Conservation (phyloP, 2,888 invertebrate genomes). For the Subacronicta megacephala region DNA sequence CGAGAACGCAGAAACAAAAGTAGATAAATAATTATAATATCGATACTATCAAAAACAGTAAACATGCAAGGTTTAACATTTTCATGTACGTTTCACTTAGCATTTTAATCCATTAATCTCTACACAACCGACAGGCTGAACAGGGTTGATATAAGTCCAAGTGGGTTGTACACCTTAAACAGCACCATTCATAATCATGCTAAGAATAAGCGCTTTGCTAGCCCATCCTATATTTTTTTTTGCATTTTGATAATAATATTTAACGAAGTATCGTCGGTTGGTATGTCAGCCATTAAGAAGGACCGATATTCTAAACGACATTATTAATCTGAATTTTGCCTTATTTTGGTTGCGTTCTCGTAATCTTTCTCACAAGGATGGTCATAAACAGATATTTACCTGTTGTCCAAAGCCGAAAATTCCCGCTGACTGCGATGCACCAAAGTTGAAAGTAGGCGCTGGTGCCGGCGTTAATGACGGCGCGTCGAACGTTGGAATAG, state of each 20-base stretch:
- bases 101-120: conserved; percentile 3
- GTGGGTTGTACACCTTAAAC: neutral
- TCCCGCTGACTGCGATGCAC: conserved; percentile 61
- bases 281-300: too few relatives aligned
- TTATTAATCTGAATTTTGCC: neutral
- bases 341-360: conserved; percentile 14
- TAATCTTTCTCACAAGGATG: conserved; percentile 6
- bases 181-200: neutral
- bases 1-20: conserved; percentile 36
- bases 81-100: conserved; percentile 12
- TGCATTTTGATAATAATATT: neutral
- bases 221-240: neutral
- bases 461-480: conserved; percentile 58
- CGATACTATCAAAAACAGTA: conserved; percentile 3
- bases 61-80: conserved; percentile 18
- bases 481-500: conserved; percentile 70
- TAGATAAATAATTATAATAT: conserved; percentile 14
- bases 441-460: conserved; percentile 74
- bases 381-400: conserved; percentile 60
- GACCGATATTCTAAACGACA: neutral
- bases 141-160: conserved; percentile 2
- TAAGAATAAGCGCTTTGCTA: neutral
- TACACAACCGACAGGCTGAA: neutral
- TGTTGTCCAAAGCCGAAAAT: conserved; percentile 82
- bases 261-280: too few relatives aligned